Base-by-base conservation (phyloP, 2,797 vertebrate genomes). In the Acanthiza pusilla region DNA sequence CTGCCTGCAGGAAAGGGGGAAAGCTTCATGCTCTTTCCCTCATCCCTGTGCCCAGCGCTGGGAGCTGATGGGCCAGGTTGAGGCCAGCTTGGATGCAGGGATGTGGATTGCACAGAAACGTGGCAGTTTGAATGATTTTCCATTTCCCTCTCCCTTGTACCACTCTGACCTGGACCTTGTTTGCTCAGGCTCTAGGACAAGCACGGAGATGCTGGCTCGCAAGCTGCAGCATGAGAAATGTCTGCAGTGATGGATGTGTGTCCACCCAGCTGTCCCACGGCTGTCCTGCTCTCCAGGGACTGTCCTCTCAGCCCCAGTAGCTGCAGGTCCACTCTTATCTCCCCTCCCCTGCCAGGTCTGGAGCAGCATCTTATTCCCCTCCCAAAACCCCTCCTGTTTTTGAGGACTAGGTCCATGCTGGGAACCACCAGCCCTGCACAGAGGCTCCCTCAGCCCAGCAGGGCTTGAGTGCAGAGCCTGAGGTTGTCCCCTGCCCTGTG, bases 151-250 rank as follows among this genome's bases (percentile, higher is more conserved):
- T 83, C 53, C 72, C 16, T 72, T 22, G 13, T 67, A 65, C n/a
- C 55, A 8, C 48, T 71, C 55, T 76, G 81, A 67, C 36, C 63
- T 63, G 65, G 40, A 20, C 61, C 29, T 65, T 60, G 18, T 42
- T 85, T 88, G 30, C 79, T 84, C 54, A n/a, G 54, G 45, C 68
- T 82, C 47, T 15, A 23, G 86, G 67, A 79, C 13, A 21, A 50
- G 18, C 16, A 32, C 0, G 0, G 43, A 58, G 76, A 62, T 1
- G 5, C 43, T 51, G 54, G 8, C 23, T 91, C 17, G 8, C 0
- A 53, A 68, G 45, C 40, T 43, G 38, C 20, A 36, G 50, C 6
- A n/a, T 47, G 63, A 72, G 57, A 67, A 61, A 42, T 1, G 1
- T 5, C 50, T 61, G 18, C 43, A 38, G 20, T 27, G 58, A 57